These are phyloP conservation scores for Enteromius viviparus DNA, from an alignment of 2,797 vertebrate genomes.

Conservation along the genomic window DNA sequence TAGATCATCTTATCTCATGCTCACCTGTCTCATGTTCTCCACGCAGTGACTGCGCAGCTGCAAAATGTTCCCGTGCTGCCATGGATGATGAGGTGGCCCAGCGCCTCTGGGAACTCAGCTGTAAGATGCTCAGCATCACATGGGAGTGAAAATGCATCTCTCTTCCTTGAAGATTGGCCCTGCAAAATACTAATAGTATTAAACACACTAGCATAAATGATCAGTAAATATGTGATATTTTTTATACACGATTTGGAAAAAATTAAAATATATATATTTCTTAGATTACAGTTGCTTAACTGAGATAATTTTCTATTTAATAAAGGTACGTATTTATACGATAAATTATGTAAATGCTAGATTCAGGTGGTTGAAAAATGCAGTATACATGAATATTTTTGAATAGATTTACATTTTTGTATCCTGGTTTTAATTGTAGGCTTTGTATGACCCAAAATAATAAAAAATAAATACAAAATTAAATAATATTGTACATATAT, in stretches of 20 bases:
- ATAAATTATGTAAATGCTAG: background rate
- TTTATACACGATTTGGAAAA: background rate
- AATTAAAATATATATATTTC: background rate
- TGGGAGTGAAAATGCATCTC: constrained; percentile 68
- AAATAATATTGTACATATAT: background rate
- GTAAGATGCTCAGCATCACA: constrained; percentile 69
- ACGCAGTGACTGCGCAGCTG: constrained; percentile 74
- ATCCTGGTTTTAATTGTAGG: background rate
- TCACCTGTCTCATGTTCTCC: constrained; percentile 9
- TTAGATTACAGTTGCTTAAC: background rate
- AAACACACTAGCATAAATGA: background rate
- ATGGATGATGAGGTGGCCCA: constrained; percentile 70
- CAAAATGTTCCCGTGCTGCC: constrained; percentile 67
- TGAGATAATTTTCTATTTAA: background rate
- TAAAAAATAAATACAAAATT: background rate
- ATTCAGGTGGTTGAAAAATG: background rate
- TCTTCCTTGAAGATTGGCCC: background rate
- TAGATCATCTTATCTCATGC: background rate
- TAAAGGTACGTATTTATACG: background rate
- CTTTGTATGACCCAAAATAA: background rate
- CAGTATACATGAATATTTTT: constrained; percentile 5
- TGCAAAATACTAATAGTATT: background rate
- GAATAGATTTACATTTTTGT: background rate
- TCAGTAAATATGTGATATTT: background rate
- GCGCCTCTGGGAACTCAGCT: constrained; percentile 80